Conservation (phyloP, 2,113 vertebrate genomes). For the Oryctolagus cuniculus region DNA sequence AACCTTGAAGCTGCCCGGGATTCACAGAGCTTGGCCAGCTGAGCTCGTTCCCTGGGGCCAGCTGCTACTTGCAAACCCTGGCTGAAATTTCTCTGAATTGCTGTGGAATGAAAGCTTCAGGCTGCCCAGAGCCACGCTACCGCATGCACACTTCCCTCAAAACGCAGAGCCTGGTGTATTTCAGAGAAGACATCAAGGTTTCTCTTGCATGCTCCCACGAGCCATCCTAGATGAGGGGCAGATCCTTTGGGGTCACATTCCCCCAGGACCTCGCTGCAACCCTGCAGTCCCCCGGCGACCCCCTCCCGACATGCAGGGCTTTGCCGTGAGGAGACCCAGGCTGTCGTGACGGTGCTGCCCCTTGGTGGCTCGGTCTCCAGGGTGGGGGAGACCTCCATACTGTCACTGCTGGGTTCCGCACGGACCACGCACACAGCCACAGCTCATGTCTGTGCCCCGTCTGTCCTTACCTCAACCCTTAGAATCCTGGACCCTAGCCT, state of each 20-base stretch:
- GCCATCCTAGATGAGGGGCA: not conserved
- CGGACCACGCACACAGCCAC: too few relatives aligned
- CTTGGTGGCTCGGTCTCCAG: too few relatives aligned
- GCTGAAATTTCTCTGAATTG: not conserved
- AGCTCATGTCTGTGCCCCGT: too few relatives aligned
- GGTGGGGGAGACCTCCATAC: too few relatives aligned
- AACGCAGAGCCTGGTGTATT: too few relatives aligned
- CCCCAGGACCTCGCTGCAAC: not conserved
- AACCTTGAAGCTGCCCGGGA: not conserved
- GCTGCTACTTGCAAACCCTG: not conserved
- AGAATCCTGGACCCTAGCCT: too few relatives aligned
- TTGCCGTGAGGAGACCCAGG: too few relatives aligned
- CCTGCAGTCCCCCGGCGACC: too few relatives aligned
- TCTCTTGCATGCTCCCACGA: not conserved
- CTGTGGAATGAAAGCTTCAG: too few relatives aligned
- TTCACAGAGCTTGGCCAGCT: not conserved
- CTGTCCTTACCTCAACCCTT: not conserved
- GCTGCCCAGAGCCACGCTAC: too few relatives aligned
- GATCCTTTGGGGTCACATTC: not conserved
- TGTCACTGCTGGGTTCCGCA: not conserved
- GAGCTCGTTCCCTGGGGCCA: too few relatives aligned
- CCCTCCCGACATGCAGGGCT: not conserved
- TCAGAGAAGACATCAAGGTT: not conserved
- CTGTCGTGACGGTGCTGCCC: too few relatives aligned
- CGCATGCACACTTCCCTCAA: rapidly evolving